A percentile compares a stretch with the other conserved stretches of the same genome.
Conservation (phyloP, 2,113 vertebrate species). For the Brachypteracias leptosomus region DNA sequence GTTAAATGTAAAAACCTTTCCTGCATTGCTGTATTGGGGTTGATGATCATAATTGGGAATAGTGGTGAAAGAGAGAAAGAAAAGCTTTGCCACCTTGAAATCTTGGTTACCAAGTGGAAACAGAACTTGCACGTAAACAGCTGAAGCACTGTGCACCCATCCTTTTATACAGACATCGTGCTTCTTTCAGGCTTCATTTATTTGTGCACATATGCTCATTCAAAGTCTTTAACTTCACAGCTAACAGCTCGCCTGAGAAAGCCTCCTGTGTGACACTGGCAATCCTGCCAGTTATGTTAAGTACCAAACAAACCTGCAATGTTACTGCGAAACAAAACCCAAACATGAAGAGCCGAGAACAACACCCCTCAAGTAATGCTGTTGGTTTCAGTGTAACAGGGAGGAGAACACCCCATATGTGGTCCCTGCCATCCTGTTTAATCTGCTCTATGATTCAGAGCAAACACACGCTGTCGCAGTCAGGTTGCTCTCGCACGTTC, state of each 20-base stretch:
- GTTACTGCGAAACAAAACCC: background rate
- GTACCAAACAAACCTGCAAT: background rate
- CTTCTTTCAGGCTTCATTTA: background rate
- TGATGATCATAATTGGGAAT: background rate
- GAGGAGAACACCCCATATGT: background rate
- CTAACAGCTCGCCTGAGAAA: background rate
- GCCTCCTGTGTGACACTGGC: background rate
- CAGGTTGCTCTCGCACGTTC: background rate
- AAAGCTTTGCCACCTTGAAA: background rate
- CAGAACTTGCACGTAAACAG: background rate
- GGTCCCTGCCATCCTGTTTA: background rate
- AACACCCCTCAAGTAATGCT: background rate
- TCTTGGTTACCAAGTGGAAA: background rate
- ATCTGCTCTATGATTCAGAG: background rate
- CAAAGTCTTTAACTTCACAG: background rate
- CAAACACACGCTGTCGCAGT: background rate
- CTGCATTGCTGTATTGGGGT: background rate
- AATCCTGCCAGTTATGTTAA: background rate
- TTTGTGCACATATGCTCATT: background rate
- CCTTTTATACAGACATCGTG: background rate
- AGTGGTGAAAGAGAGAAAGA: background rate
- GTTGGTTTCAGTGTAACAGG: background rate
- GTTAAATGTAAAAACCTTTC: background rate
- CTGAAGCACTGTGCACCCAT: background rate
- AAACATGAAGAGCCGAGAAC: background rate